Evolutionary conservation across 2,113 vertebrate genomes (phyloP).

Genomic region (Eclectus roratus): DNA sequence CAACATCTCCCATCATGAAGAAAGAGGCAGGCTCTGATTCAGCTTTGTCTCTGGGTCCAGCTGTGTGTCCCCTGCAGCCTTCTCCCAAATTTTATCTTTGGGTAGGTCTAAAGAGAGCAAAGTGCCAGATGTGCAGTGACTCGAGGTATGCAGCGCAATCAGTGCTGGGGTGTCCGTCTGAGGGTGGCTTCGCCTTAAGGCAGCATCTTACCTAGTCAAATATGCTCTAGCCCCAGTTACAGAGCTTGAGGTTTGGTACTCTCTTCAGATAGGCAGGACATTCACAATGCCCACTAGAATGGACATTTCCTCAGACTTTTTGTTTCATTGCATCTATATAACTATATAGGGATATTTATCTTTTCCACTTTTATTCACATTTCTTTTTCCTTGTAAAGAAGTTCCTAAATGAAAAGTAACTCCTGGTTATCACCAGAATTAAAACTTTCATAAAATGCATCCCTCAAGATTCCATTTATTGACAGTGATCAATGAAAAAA

Average conservation of each 20-base stretch:
- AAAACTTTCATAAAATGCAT: background rate
- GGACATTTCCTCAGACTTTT: background rate
- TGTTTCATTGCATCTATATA: background rate
- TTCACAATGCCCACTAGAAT: background rate
- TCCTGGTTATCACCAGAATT: background rate
- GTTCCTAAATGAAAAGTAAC: background rate
- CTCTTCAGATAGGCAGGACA: background rate
- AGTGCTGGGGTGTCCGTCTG: background rate
- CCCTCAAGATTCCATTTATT: background rate
- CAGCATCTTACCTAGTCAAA: background rate
- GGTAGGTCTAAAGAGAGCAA: accelerated
- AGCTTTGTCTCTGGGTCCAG: background rate
- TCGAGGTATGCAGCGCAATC: accelerated
- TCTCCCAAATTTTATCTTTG: background rate
- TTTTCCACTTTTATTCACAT: background rate
- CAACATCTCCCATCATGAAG: background rate
- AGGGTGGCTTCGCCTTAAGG: accelerated
- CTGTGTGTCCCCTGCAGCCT: background rate
- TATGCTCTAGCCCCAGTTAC: background rate
- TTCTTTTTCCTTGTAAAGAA: background rate
- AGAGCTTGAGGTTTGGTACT: background rate
- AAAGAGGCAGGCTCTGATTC: background rate
- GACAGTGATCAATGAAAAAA: background rate
- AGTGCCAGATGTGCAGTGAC: background rate
- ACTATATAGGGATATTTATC: background rate